phyloP scores from a whole-genome alignment of 1,140 invertebrate species.

The Myzus persicae region DNA sequence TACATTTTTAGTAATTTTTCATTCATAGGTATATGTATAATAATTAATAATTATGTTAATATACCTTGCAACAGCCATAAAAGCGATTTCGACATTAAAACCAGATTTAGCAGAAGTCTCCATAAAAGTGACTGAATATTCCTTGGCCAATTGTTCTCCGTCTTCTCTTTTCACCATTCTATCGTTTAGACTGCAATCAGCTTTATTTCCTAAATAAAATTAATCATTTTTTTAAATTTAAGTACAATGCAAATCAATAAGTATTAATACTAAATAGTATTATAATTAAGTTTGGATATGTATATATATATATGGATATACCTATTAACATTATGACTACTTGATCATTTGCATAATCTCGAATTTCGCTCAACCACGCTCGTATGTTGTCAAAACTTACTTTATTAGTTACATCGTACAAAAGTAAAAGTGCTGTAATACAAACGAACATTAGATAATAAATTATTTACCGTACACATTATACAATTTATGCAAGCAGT shows the following conservation, averaged over 20 bases:
- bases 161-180: constrained; percentile 80
- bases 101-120: constrained; percentile 88
- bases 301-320: constrained; percentile 68
- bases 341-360: constrained; percentile 84
- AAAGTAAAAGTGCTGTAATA: constrained; percentile 81
- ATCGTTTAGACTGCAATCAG: constrained; percentile 75
- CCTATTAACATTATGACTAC: constrained; percentile 90
- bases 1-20: neutral
- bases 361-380: constrained; percentile 87
- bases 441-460: constrained; percentile 4
- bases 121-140: constrained; percentile 86
- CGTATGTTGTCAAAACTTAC: constrained; percentile 87
- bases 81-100: constrained; percentile 83
- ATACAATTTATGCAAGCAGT: neutral
- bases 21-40: neutral
- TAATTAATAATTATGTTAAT: neutral
- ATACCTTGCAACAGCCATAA: constrained; percentile 78
- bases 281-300: neutral
- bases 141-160: constrained; percentile 79
- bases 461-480: constrained; percentile 3
- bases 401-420: constrained; percentile 93
- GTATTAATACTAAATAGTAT: too few species aligned
- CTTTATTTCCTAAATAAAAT: constrained; percentile 77
- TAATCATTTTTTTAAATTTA: neutral
- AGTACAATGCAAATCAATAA: neutral